Evolutionary conservation across 2,113 vertebrate species (phyloP), one percentile per base, ranked within the genome.

Genomic region (Cottus gobio): DNA sequence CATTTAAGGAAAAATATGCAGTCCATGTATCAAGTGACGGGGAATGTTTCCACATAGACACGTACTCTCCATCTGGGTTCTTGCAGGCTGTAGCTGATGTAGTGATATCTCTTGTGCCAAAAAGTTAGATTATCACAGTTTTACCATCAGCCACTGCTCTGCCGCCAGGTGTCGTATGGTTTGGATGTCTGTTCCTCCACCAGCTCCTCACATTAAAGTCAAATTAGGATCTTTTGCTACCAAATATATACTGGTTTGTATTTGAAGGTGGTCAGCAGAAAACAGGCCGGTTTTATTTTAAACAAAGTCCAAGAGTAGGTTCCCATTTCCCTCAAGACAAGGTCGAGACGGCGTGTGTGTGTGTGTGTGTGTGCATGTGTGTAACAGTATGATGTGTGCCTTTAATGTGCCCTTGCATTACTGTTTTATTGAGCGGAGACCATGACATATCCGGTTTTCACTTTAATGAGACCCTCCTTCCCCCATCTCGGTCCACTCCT

Each of bases 381-480:
- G 52, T 2, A 3, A 39, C 8, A 36, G 36, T 46, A 26, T 67
- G 42, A n/a, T 30, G 31, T 46, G 39, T 65, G 69, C 37, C 54
- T 85, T 85, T 83, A 80, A 79, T 39, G 42, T 64, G 52, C 37
- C 46, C 37, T 74, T 72, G 39, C 34, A 7, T 82, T 56, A 65
- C 54, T 16, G 28, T 79, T 85, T 81, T 82, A 83, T 79, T 66
- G 71, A 86, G 57, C 20, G 0, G 31, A 71, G 74, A 71, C 64
- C 72, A 42, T 63, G 46, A 60, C 48, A 61, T 30, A 65, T 79
- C 72, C 65, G 18, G 60, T 39, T 86, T 88, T 90, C 56, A 79
- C 70, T 79, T 81, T 83, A 87, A 85, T 75, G 64, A 86, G 64
- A 52, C 31, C 42, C 60, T 48, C 75, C 60, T 31, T 64, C 56